Evolutionary conservation across 2,113 vertebrate genomes (phyloP), one percentile per base, ranked within the genome.

Genomic region (Hirundichthys speculiger): DNA sequence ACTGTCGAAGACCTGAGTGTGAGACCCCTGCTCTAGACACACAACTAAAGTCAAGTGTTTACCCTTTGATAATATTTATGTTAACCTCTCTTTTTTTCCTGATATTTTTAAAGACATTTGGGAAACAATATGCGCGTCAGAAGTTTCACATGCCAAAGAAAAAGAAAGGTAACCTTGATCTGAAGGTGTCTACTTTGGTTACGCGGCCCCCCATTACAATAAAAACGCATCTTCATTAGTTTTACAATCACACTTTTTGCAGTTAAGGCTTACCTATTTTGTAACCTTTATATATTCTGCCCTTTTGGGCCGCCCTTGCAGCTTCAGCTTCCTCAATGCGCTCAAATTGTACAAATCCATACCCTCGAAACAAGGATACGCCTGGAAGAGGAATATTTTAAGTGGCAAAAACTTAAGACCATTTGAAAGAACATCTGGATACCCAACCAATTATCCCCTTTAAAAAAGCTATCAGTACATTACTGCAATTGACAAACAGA

Each of bases 301-400:
- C 94, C 58, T 94, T 96, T 91, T 95, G 89, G 89, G 92, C 93
- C 85, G 92, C 90, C 92, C 93, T 94, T 91, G 91, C 93, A 73
- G 94, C 94, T 91, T 96, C 94, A 18, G 95, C 95, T 69, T 96
- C 95, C 85, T 95, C 95, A 81, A 92, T 60, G 65, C 90, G 93
- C 66, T 95, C 94, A 95, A 92, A 96, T 89, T 94, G 93, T 91
- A 96, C 93, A 93, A 94, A 94, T 93, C 94, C 95, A 87, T 90
- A 93, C 80, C 93, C 94, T 90, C 90, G 94, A 92, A 95, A 96
- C 92, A 95, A 90, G 93, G 93, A 91, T 80, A 95, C 86, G 84
- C 92, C 94, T 94, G 92, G 68, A 95, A 95, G 86, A 92, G 92
- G 84, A 94, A 93, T 60, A 94, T 85, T 92, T 88, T 80, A 67